A percentile compares a stretch with the other conserved stretches of the same genome.
Conservation (phyloP, 2,113 vertebrate genomes). For the Cisticola juncidis region DNA sequence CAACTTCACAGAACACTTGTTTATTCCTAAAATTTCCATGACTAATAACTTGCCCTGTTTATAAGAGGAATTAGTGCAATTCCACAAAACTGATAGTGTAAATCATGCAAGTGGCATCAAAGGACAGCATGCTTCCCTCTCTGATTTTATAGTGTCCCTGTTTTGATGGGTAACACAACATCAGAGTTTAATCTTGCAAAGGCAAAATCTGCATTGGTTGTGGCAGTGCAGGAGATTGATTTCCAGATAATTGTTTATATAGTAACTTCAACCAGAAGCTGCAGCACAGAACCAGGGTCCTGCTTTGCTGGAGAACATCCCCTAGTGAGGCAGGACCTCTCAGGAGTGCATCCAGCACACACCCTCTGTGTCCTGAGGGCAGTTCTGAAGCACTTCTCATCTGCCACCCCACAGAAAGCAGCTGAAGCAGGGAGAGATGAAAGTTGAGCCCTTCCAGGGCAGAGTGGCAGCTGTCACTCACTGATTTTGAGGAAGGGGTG, state of each 20-base stretch:
- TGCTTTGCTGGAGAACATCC: background rate
- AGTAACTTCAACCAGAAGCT: background rate
- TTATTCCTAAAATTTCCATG: constrained; percentile 19
- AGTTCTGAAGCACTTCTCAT: background rate
- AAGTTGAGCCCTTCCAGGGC: background rate
- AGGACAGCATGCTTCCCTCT: background rate
- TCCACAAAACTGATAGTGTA: background rate
- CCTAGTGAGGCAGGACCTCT: background rate
- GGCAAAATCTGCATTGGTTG: background rate
- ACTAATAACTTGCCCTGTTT: background rate
- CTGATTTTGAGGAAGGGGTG: background rate
- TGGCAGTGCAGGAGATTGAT: background rate
- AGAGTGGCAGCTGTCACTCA: background rate
- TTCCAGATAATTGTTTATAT: background rate
- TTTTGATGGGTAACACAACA: background rate
- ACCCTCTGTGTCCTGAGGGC: background rate
- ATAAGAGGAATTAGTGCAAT: background rate
- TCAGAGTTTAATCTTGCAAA: background rate
- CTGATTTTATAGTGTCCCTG: background rate
- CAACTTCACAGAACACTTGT: background rate
- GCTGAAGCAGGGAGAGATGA: background rate
- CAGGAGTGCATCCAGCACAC: fast-evolving
- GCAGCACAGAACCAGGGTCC: background rate
- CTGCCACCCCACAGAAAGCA: background rate
- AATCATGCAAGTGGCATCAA: background rate